These are phyloP conservation scores for Spea hammondii DNA, from an alignment of 2,797 vertebrate species.

Conservation along the genomic window DNA sequence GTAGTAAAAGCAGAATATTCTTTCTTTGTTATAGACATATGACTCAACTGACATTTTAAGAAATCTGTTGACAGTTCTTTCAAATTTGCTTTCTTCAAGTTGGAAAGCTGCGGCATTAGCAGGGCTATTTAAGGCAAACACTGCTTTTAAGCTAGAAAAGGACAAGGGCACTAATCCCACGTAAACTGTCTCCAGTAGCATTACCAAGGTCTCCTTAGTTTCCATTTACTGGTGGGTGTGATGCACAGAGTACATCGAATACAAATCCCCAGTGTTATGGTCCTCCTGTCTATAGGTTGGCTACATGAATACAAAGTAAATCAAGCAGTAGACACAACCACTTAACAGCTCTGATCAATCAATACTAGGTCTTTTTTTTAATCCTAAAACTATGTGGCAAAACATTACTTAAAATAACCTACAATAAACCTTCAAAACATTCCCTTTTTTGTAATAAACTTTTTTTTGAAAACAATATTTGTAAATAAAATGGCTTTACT, in stretches of 20 bases:
- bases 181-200: conserved; percentile 40
- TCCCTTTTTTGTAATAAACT: no score
- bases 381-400: not conserved
- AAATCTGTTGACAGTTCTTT: conserved; percentile 48
- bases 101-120: conserved; percentile 45
- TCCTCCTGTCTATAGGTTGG: conserved; percentile 2
- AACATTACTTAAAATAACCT: not conserved
- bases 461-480: no score
- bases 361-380: not conserved
- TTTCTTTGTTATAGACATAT: conserved; percentile 5
- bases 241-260: conserved; percentile 27
- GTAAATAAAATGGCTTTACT: no score
- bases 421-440: no score
- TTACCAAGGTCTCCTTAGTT: conserved; percentile 34
- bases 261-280: conserved; percentile 30
- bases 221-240: conserved; percentile 33
- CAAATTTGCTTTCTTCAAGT: conserved; percentile 43
- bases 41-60: conserved; percentile 33
- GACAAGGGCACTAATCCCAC: conserved; percentile 46
- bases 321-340: not conserved
- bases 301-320: conserved; percentile 3
- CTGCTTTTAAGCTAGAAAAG: conserved; percentile 35
- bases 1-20: not conserved
- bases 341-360: not conserved
- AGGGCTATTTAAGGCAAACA: conserved; percentile 44